Conservation (phyloP, 2,888 invertebrate genomes). For the Ochlodes sylvanus region DNA sequence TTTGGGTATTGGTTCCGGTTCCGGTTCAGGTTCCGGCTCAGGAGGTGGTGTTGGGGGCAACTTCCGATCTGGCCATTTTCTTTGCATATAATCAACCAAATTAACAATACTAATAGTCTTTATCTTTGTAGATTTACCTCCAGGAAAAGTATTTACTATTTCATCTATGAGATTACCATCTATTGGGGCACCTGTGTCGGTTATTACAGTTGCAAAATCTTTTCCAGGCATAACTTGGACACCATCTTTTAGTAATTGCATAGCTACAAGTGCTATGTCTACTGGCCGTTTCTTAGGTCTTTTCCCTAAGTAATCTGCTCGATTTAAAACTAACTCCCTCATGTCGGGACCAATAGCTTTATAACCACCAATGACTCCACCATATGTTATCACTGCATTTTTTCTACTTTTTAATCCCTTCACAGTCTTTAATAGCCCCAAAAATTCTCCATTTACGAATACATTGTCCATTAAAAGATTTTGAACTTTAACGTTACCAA, state of each 20-base stretch:
- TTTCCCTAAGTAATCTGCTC: constrained; percentile 58
- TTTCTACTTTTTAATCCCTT: constrained; percentile 51
- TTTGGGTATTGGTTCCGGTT: constrained; percentile 42
- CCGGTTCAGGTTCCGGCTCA: constrained; percentile 50
- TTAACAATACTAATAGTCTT: constrained; percentile 55
- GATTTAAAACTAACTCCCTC: constrained; percentile 60
- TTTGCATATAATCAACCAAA: constrained; percentile 59
- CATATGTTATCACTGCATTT: constrained; percentile 56
- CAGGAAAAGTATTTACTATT: constrained; percentile 55
- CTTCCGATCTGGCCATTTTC: constrained; percentile 67
- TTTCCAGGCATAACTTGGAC: constrained; percentile 49
- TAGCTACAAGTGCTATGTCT: constrained; percentile 58
- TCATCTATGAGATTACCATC: constrained; percentile 59
- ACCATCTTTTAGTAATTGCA: constrained; percentile 58
- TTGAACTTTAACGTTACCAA: constrained; percentile 52
- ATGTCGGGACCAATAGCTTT: constrained; percentile 51
- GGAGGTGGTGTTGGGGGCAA: constrained; percentile 63
- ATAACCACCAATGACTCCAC: constrained; percentile 50
- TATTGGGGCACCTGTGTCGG: constrained; percentile 47
- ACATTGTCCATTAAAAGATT: constrained; percentile 62
- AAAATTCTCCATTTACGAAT: constrained; percentile 53
- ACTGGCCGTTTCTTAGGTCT: constrained; percentile 53
- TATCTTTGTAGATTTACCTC: constrained; percentile 51
- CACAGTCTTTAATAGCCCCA: constrained; percentile 48
- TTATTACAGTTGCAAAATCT: constrained; percentile 50